Percentiles rank a stretch among this genome's conserved stretches.
Evolutionary conservation across 2,113 vertebrate genomes (phyloP).

Genomic region (Myrmophylax atrothorax): DNA sequence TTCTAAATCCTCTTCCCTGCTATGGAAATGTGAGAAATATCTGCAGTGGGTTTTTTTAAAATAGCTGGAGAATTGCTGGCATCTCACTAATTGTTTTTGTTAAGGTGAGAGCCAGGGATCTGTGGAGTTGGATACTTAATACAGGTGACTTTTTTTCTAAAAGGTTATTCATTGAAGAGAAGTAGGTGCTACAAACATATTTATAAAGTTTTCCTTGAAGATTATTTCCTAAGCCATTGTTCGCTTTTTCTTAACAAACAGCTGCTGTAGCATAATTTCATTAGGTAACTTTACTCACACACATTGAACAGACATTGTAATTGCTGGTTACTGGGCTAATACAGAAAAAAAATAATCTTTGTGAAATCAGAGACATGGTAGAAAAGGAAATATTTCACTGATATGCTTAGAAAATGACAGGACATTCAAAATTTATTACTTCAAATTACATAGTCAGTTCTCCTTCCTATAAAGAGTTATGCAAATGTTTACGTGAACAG

Average conservation of each 20-base stretch:
- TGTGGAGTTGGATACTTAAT: neutral
- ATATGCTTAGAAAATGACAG: neutral
- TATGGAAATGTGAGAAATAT: neutral
- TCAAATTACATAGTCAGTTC: neutral
- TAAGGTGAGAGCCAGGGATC: neutral
- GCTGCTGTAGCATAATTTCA: neutral
- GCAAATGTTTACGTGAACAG: neutral
- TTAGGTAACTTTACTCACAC: neutral
- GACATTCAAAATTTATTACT: neutral
- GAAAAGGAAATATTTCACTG: neutral
- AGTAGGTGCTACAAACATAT: neutral
- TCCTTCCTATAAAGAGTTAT: neutral
- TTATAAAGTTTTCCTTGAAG: neutral
- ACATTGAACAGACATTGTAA: neutral
- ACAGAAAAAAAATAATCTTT: neutral
- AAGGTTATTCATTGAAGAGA: neutral
- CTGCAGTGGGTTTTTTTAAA: neutral
- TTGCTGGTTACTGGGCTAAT: neutral
- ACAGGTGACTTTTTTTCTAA: neutral
- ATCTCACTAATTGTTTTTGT: neutral
- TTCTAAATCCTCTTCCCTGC: neutral
- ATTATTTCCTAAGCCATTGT: accelerated
- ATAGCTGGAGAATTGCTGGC: neutral
- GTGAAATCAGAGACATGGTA: neutral
- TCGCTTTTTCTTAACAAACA: neutral